These are phyloP conservation scores for Neodiprion fabricii DNA, from an alignment of 1,140 invertebrate species.

Conservation along the genomic window DNA sequence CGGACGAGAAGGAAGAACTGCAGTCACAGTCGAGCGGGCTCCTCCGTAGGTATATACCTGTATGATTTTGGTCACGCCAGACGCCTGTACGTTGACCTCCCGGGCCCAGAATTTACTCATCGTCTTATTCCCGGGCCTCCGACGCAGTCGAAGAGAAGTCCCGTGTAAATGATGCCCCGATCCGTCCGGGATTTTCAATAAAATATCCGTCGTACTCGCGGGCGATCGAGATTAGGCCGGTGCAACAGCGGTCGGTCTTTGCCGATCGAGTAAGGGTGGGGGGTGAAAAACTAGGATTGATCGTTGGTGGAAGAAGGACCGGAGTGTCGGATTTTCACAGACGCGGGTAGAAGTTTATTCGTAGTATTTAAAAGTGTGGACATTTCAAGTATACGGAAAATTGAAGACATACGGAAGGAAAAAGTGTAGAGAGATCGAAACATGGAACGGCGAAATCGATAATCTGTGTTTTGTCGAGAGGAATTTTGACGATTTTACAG, in stretches of 20 bases:
- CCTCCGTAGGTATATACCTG: slow-evolving; percentile 47
- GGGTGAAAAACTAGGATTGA: background rate
- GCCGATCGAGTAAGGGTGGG: background rate
- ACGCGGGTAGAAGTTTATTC: too few relatives aligned
- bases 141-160: slow-evolving; percentile 17
- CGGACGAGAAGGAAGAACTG: slow-evolving; percentile 23
- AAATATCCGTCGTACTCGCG: too few relatives aligned
- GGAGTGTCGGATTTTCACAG: background rate
- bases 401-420: too few relatives aligned
- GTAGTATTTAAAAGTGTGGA: too few relatives aligned
- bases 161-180: too few relatives aligned
- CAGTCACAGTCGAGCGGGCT: slow-evolving; percentile 55
- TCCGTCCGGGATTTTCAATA: too few relatives aligned
- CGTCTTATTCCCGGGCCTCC: slow-evolving; percentile 26
- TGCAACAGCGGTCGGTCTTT: background rate
- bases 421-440: too few relatives aligned
- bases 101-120: slow-evolving; percentile 35
- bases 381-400: too few relatives aligned
- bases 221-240: background rate
- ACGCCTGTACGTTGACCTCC: slow-evolving; percentile 60
- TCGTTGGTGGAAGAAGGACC: background rate
- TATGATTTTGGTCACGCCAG: slow-evolving; percentile 61
- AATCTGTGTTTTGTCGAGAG: too few relatives aligned
- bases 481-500: too few relatives aligned
- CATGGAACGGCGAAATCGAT: too few relatives aligned